phyloP scores from a whole-genome alignment of 2,113 vertebrate species.

The Pachycephala philippinensis region DNA sequence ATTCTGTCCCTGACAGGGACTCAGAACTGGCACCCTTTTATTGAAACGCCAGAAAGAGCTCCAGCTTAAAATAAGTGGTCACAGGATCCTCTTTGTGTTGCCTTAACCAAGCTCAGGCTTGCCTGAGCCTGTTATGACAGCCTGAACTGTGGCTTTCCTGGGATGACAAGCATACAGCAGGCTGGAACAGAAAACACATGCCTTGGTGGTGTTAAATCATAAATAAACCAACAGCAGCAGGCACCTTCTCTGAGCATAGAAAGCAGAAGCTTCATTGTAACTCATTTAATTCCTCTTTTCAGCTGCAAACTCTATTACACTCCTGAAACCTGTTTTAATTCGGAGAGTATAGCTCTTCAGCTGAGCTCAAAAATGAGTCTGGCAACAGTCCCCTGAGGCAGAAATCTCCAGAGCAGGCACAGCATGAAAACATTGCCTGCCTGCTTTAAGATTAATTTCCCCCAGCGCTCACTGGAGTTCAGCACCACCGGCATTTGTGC shows the following conservation, averaged over 20 bases:
- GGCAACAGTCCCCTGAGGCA: background rate
- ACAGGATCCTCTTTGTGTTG: background rate
- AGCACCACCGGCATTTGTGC: background rate
- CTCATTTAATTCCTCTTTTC: background rate
- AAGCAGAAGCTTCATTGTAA: background rate
- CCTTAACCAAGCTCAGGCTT: background rate
- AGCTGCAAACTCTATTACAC: background rate
- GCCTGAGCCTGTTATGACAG: background rate
- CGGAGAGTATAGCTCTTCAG: background rate
- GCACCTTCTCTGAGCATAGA: background rate
- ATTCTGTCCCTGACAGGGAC: background rate
- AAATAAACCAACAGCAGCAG: background rate
- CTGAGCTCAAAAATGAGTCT: background rate
- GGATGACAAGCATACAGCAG: background rate
- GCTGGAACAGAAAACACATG: background rate
- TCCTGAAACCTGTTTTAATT: slow-evolving; percentile 6
- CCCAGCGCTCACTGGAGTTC: background rate
- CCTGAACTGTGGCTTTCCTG: background rate
- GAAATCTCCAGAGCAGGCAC: background rate
- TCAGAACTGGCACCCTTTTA: background rate
- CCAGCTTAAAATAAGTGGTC: background rate
- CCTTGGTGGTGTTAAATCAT: background rate
- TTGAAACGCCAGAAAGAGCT: background rate
- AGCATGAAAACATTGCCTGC: background rate
- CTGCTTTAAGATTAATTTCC: background rate